Evolutionary conservation across 2,888 invertebrate genomes (phyloP).

Genomic region (Lymantria monacha): DNA sequence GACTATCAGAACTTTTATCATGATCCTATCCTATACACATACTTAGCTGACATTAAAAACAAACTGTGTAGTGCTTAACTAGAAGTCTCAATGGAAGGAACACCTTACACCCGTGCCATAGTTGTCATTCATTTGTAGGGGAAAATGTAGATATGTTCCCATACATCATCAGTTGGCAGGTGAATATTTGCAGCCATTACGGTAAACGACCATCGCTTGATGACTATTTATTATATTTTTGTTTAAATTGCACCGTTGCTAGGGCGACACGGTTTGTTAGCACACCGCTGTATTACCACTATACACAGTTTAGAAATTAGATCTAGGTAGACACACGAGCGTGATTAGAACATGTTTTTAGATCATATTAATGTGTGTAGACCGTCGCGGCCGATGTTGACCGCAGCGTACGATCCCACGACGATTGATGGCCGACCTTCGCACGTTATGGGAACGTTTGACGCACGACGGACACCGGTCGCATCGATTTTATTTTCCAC

Average conservation of each 20-base stretch:
- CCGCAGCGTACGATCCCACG: slow-evolving; percentile 38
- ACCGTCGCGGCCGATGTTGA: slow-evolving; percentile 28
- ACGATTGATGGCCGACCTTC: slow-evolving; percentile 69
- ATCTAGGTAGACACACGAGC: slow-evolving; percentile 8
- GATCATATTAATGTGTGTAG: slow-evolving; percentile 21
- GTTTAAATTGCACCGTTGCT: slow-evolving; percentile 56
- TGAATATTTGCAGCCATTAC: slow-evolving; percentile 58
- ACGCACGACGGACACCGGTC: slow-evolving; percentile 54
- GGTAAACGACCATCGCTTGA: slow-evolving; percentile 54
- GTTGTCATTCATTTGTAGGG: slow-evolving; percentile 37
- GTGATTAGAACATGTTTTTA: slow-evolving; percentile 4
- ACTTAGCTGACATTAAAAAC: slow-evolving; percentile 27
- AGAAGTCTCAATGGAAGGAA: slow-evolving; percentile 31
- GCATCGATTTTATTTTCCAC: slow-evolving; percentile 77
- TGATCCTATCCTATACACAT: slow-evolving; percentile 30
- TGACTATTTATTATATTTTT: slow-evolving; percentile 45
- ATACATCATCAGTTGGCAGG: slow-evolving; percentile 75
- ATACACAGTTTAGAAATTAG: slow-evolving; percentile 32
- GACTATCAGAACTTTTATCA: slow-evolving; percentile 32
- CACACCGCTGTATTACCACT: slow-evolving; percentile 47
- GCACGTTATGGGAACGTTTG: slow-evolving; percentile 50
- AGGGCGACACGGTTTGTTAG: slow-evolving; percentile 53
- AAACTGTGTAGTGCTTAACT: slow-evolving; percentile 17
- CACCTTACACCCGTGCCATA: slow-evolving; percentile 28
- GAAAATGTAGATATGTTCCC: slow-evolving; percentile 77